Base-by-base conservation (phyloP, 2,113 vertebrate genomes). In the Melospiza georgiana region DNA sequence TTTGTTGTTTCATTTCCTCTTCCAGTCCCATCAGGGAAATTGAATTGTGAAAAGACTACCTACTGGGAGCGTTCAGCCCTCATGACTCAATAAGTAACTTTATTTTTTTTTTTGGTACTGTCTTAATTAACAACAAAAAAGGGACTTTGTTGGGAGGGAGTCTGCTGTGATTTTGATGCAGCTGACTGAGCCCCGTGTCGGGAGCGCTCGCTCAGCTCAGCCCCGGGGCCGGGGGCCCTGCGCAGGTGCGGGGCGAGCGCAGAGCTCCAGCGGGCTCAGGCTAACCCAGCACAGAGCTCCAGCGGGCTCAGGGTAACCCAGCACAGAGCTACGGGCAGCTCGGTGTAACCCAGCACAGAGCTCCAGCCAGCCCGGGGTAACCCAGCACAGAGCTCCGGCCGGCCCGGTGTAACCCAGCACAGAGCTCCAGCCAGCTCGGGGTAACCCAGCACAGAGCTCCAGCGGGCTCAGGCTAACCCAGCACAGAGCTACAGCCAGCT, bases 1-100 rank as follows among this genome's bases (percentile, higher is more conserved):
- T 98, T 97, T 98, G 97, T 97, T 98, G 97, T 97, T 97, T 98
- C 97, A 98, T 98, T 98, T 98, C 97, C 97, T 98, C 96, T 95
- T 96, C 11, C 25, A 65, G 89, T 97, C 96, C 96, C 97, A 80
- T 93, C 95, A 97, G 97, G 97, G 95, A 97, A 96, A 97, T 15
- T 97, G 97, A 97, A 97, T 98, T 97, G 97, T 97, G 96, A 97
- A 97, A 97, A 95, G 97, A 48, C 96, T 96, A 94, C 97, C 97
- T 96, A 95, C 97, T 97, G 98, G 94, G 97, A 98, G 59, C 85
- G 90, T 97, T 98, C 97, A 94, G 91, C 89, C 94, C 94, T 96
- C 84, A 54, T 94, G 97, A 96, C 96, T 95, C 97, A 97, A 94
- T 97, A 95, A 96, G 95, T 96, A 95, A 97, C 96, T 98, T 97